Conservation (phyloP, 2,888 invertebrate species). For the Acanthosoma haemorrhoidale region DNA sequence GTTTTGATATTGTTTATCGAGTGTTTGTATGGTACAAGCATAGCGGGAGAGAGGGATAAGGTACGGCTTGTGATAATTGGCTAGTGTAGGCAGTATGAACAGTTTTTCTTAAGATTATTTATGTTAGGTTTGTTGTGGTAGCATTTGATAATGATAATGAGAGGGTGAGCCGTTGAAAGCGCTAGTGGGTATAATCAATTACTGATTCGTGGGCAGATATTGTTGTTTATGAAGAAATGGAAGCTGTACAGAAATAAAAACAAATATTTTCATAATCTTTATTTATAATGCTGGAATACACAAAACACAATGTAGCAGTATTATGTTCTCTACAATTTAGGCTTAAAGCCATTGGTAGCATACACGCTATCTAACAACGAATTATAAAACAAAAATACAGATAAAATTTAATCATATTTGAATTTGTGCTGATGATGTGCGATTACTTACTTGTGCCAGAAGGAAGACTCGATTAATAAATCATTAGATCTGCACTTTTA, state of each 20-base stretch:
- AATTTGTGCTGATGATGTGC: constrained; percentile 33
- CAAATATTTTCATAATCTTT: constrained; percentile 17
- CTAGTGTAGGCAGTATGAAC: too few species aligned
- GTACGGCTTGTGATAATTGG: too few species aligned
- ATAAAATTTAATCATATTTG: constrained; percentile 16
- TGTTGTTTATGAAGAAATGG: too few species aligned
- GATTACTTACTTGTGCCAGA: constrained; percentile 30
- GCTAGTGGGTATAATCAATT: too few species aligned
- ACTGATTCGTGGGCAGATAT: too few species aligned
- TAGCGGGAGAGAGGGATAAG: too few species aligned
- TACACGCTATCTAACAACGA: constrained; percentile 26
- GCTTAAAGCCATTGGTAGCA: constrained; percentile 12
- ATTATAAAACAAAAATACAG: constrained; percentile 29
- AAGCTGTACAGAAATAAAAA: background rate
- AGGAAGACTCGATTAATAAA: constrained; percentile 31
- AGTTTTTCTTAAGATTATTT: too few species aligned
- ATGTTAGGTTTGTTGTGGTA: too few species aligned
- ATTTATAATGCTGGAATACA: constrained; percentile 34
- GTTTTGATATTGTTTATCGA: too few species aligned
- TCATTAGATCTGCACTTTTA: background rate
- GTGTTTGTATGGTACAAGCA: too few species aligned
- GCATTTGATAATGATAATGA: too few species aligned
- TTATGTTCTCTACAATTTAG: constrained; percentile 24
- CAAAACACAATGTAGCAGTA: constrained; percentile 32
- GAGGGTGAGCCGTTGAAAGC: too few species aligned